A percentile compares a stretch with the other conserved stretches of the same genome.
These are phyloP conservation scores for Austrofundulus limnaeus DNA, from an alignment of 2,113 vertebrate species.

Conservation along the genomic window DNA sequence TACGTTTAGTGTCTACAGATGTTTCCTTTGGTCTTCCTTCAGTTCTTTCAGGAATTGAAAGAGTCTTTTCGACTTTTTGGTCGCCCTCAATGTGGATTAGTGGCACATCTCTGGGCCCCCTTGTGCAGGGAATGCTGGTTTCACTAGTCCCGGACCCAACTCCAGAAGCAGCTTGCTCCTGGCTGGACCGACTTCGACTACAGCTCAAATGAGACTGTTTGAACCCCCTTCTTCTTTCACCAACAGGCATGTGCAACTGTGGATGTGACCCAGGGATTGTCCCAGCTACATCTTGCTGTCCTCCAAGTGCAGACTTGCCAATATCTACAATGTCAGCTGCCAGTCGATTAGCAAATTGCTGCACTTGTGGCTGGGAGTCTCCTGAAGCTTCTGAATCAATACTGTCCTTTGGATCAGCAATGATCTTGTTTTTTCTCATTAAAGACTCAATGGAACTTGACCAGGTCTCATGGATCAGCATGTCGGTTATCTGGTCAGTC, in stretches of 20 bases:
- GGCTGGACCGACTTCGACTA: constrained; percentile 54
- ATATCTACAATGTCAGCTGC: constrained; percentile 83
- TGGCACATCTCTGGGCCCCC: constrained; percentile 86
- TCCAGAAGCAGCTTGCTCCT: constrained; percentile 57
- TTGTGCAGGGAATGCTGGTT: constrained; percentile 25
- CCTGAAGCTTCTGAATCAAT: constrained; percentile 72
- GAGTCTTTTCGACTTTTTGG: constrained; percentile 81
- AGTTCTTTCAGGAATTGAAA: constrained; percentile 45
- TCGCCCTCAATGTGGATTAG: constrained; percentile 95
- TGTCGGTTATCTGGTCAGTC: constrained; percentile 89
- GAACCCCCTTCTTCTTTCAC: constrained; percentile 72
- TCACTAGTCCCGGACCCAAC: constrained; percentile 31
- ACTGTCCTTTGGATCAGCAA: constrained; percentile 78
- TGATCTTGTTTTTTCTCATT: constrained; percentile 98
- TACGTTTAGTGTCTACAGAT: constrained; percentile 56
- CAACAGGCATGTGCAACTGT: constrained; percentile 59
- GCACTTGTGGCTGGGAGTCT: constrained; percentile 78
- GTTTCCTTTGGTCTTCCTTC: constrained; percentile 58
- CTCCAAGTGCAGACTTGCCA: constrained; percentile 77
- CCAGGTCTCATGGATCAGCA: constrained; percentile 96
- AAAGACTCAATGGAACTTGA: constrained; percentile 93
- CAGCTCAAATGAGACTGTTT: constrained; percentile 63
- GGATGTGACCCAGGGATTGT: constrained; percentile 45
- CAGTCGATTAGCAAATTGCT: constrained; percentile 81
- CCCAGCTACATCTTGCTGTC: constrained; percentile 77